Base-by-base conservation (phyloP, 2,113 vertebrate genomes). In the Pogona vitticeps region DNA sequence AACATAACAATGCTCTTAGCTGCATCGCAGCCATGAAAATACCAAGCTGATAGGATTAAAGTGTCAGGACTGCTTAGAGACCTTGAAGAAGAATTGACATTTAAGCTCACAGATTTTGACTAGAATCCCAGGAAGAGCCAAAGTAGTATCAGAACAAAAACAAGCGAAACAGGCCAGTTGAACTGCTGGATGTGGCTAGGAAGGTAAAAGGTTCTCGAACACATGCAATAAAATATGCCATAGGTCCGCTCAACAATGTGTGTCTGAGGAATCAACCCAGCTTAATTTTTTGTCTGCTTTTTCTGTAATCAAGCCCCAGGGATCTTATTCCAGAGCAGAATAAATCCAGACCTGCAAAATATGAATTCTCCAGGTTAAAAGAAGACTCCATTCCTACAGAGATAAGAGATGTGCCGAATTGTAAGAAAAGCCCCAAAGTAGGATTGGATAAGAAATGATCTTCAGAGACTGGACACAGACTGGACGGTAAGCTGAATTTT, bases 1-100 rank as follows among this genome's bases (percentile, higher is more conserved):
- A 42, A 76, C 14, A 2, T 52, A 84, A 76, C 4, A 82, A 76
- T 59, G 52, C 63, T 3, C 13, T 88, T 93, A 86, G 86, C 90
- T 88, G 87, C 70, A 90, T 91, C 79, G 71, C 88, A 90, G 85
- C 63, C 1, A 1, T 86, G 91, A 93, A n/a, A 93, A 91, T 26
- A 87, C 21, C 59, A 72, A 65, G 79, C 40, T 82, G 52, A 89
- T 72, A 63, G 28, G 79, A 86, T 87, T 82, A 89, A 31, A 87
- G 79, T 23, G 26, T 21, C 33, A 75, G 40, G 38, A 83, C 65
- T 86, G 38, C 82, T 46, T 88, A 83, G 31, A 85, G 26, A 86
- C 40, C 33, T 73, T 65, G 87, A 78, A 38, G 82, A 75, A 85
- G 56, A 90, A 67, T 76, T 68, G 67, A 72, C 52, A 75, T 63